Evolutionary conservation across 1,140 invertebrate species (phyloP).

Genomic region (Grapholita molesta): DNA sequence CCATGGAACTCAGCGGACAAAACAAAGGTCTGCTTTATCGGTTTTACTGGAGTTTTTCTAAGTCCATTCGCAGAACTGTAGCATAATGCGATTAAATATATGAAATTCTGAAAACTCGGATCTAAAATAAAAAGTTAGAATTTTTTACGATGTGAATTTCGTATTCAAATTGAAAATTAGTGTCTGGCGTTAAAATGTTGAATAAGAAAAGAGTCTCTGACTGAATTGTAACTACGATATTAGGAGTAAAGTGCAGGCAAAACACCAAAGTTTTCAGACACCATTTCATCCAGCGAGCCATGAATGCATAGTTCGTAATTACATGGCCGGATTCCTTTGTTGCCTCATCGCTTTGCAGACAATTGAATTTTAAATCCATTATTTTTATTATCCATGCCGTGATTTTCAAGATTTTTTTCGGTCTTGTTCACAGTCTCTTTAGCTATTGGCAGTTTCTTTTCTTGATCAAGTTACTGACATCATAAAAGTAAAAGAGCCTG

Average conservation of each 20-base stretch:
- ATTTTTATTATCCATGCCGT: slow-evolving; percentile 38
- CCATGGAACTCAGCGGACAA: background rate
- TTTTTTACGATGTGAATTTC: background rate
- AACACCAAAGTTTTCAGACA: slow-evolving; percentile 34
- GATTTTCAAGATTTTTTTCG: slow-evolving; percentile 23
- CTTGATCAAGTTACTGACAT: no score
- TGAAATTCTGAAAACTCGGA: background rate
- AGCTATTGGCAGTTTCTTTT: no score
- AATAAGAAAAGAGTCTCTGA: slow-evolving; percentile 20
- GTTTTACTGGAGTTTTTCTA: background rate
- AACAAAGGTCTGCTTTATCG: slow-evolving; percentile 11
- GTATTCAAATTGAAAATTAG: slow-evolving; percentile 6
- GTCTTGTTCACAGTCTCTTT: no score
- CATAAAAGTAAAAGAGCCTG: no score
- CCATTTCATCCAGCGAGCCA: slow-evolving; percentile 46
- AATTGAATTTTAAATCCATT: slow-evolving; percentile 53
- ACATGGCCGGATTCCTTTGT: slow-evolving; percentile 56
- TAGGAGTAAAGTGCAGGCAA: slow-evolving; percentile 22
- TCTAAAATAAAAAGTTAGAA: background rate
- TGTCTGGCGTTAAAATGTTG: slow-evolving; percentile 2
- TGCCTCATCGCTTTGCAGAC: slow-evolving; percentile 43
- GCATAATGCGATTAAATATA: background rate
- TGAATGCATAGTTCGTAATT: slow-evolving; percentile 60
- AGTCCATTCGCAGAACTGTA: background rate
- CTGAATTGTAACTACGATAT: slow-evolving; percentile 27